Percentiles rank a stretch among this genome's conserved stretches.
These are phyloP conservation scores for Drosophila sechellia DNA, from an alignment of 1,140 invertebrate genomes.

Conservation along the genomic window DNA sequence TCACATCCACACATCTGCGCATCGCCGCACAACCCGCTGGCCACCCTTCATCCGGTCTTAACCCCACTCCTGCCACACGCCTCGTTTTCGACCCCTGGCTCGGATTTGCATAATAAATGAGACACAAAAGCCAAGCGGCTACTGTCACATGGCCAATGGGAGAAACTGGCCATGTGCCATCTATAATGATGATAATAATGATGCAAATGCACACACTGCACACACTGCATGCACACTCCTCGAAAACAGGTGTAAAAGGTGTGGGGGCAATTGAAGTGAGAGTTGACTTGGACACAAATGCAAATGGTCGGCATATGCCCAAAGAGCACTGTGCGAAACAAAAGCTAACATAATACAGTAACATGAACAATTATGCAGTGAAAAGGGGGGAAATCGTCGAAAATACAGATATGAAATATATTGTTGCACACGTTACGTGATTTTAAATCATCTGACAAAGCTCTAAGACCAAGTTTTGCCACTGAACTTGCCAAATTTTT, in stretches of 20 bases:
- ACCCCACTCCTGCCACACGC: conserved; percentile 19
- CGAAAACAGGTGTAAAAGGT: conserved; percentile 54
- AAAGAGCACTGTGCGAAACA: conserved; percentile 5
- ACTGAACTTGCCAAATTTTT: neutral
- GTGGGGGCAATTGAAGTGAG: conserved; percentile 20
- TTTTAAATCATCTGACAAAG: too few relatives aligned
- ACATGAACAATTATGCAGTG: too few relatives aligned
- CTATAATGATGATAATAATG: conserved; percentile 81
- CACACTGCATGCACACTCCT: conserved; percentile 1
- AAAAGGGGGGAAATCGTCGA: neutral
- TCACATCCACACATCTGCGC: neutral
- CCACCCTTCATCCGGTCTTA: conserved; percentile 19
- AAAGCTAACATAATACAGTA: too few relatives aligned
- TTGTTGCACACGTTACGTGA: too few relatives aligned
- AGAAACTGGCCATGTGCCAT: conserved; percentile 62
- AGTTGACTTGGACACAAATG: conserved; percentile 41
- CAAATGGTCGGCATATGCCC: conserved; percentile 51
- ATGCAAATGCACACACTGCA: conserved; percentile 47
- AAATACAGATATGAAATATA: too few relatives aligned
- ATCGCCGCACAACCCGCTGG: too few relatives aligned
- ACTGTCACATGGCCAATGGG: conserved; percentile 67
- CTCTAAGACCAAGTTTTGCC: neutral
- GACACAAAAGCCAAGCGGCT: conserved; percentile 77
- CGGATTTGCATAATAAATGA: conserved; percentile 80
- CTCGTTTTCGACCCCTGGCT: conserved; percentile 20